Percentiles rank a stretch among this genome's conserved stretches.
Conservation (phyloP, 2,888 invertebrate genomes). For the Polymixis lichenea region DNA sequence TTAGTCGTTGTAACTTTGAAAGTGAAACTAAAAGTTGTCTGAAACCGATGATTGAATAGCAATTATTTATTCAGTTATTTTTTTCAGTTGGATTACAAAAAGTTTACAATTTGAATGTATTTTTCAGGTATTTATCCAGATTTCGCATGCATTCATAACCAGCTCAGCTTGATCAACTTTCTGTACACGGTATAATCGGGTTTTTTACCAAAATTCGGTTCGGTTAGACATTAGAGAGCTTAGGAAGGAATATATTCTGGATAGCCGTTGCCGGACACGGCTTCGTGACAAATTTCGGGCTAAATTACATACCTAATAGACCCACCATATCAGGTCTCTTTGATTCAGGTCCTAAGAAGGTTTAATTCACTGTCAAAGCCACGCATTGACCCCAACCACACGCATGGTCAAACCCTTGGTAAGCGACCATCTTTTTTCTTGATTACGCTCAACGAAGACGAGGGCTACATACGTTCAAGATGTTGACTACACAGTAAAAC, state of each 20-base stretch:
- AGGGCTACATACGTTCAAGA: neutral
- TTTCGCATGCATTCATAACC: neutral
- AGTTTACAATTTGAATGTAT: too few species aligned
- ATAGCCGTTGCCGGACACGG: neutral
- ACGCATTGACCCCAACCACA: constrained; percentile 7
- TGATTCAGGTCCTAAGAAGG: neutral
- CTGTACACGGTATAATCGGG: too few species aligned
- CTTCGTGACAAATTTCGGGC: too few species aligned
- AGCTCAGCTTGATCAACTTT: too few species aligned
- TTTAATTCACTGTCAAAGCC: constrained; percentile 40
- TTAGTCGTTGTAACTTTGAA: neutral
- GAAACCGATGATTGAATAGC: neutral
- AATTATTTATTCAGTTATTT: neutral
- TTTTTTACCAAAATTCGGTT: neutral
- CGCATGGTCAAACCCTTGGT: neutral
- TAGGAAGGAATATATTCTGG: neutral
- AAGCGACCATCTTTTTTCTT: constrained; percentile 15
- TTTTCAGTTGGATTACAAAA: too few species aligned
- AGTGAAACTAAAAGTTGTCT: neutral
- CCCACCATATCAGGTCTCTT: neutral
- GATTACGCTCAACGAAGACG: neutral
- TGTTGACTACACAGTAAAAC: neutral
- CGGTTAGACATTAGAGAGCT: neutral
- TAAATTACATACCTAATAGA: neutral
- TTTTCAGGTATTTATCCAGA: neutral